Evolutionary conservation across 2,113 vertebrate species (phyloP).

Genomic region (Pygoscelis antarcticus): DNA sequence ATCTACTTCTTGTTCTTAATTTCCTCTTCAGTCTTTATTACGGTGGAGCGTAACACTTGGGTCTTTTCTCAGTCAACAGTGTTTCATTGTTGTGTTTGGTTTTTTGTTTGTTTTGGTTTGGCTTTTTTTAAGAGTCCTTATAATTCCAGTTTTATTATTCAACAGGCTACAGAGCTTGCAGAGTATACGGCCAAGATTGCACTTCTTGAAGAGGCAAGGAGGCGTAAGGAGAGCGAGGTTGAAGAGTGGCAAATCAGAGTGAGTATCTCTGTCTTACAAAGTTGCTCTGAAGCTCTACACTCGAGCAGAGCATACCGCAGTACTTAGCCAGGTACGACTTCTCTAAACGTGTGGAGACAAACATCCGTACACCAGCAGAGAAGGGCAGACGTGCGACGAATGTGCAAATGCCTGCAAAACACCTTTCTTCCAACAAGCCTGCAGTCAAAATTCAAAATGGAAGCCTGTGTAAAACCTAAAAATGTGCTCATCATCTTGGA

Average conservation of each 20-base stretch:
- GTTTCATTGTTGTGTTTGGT: not conserved
- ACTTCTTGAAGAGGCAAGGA: constrained; percentile 87
- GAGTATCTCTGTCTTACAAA: constrained; percentile 39
- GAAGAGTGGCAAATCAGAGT: constrained; percentile 90
- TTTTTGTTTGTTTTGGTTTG: too few species aligned
- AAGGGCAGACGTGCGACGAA: not conserved
- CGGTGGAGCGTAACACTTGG: not conserved
- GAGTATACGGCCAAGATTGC: constrained; percentile 89
- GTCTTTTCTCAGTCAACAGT: not conserved
- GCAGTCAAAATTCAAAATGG: not conserved
- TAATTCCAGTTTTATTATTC: not conserved
- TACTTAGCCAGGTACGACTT: not conserved
- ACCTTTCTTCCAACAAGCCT: not conserved
- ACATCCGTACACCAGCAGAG: not conserved
- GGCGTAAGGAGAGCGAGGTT: constrained; percentile 88
- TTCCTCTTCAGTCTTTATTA: not conserved
- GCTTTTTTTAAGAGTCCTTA: not conserved
- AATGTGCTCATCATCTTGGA: not conserved
- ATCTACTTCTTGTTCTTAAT: not conserved
- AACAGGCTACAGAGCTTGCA: constrained; percentile 88
- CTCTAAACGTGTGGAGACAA: not conserved
- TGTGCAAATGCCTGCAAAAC: not conserved
- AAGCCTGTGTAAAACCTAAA: not conserved
- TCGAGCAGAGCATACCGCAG: not conserved
- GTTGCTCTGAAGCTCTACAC: not conserved